These are phyloP conservation scores for Neria commutata DNA, from an alignment of 2,888 invertebrate species.

Conservation along the genomic window DNA sequence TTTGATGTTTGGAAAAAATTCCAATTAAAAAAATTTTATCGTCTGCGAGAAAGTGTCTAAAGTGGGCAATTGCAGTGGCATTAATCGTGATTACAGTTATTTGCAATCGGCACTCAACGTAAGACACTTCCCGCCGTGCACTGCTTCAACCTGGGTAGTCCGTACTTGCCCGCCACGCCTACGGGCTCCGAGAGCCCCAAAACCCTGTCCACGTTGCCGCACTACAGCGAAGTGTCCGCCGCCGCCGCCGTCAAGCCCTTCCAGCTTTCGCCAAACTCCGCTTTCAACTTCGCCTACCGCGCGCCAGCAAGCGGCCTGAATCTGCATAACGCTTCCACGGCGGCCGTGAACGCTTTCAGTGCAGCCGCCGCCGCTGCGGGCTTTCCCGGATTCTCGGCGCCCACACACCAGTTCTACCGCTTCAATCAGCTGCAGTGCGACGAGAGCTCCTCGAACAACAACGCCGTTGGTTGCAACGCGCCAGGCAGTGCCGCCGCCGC, in stretches of 20 bases:
- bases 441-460: conserved; percentile 10
- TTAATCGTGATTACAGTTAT: too few species aligned
- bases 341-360: conserved; percentile 21
- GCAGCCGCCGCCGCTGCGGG: conserved; percentile 37
- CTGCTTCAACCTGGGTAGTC: conserved; percentile 61
- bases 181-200: conserved; percentile 59
- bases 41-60: too few species aligned
- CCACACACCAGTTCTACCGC: background rate
- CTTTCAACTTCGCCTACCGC: conserved; percentile 58
- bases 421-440: conserved; percentile 9
- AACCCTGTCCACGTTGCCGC: conserved; percentile 28
- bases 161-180: conserved; percentile 55
- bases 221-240: conserved; percentile 23
- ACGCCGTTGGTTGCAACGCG: background rate
- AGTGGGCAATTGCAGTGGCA: too few species aligned
- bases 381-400: conserved; percentile 30
- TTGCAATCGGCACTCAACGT: too few species aligned
- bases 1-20: too few species aligned
- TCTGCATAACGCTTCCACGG: conserved; percentile 39
- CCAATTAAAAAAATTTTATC: too few species aligned
- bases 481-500: conserved; percentile 24
- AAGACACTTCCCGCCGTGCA: too few species aligned
- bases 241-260: conserved; percentile 42
- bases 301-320: conserved; percentile 36
- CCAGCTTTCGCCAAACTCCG: conserved; percentile 55